Percentiles rank a stretch among this genome's conserved stretches.
phyloP scores from a whole-genome alignment of 2,113 vertebrate species.

The Ovibos moschatus region DNA sequence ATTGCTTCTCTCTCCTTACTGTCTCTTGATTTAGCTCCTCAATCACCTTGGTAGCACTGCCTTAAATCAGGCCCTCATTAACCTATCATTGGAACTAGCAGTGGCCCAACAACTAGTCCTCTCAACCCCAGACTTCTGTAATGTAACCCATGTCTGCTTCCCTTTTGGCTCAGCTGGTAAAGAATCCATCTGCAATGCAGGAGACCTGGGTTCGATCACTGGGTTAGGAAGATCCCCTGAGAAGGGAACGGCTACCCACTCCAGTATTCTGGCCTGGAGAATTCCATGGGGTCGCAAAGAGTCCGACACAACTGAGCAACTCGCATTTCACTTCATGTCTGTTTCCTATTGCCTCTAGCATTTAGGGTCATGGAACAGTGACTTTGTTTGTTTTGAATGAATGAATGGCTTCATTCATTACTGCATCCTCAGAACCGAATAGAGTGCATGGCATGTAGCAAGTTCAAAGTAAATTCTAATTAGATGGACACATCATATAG shows the following conservation, averaged over 20 bases:
- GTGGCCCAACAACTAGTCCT: neutral
- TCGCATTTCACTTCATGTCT: neutral
- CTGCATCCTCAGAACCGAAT: neutral
- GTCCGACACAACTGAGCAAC: accelerated
- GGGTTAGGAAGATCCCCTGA: neutral
- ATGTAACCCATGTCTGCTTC: neutral
- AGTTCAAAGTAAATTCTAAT: neutral
- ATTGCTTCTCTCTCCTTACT: neutral
- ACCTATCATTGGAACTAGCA: neutral
- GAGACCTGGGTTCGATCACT: neutral
- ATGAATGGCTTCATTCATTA: neutral
- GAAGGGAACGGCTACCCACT: neutral
- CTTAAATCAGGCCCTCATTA: neutral
- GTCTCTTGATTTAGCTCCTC: neutral
- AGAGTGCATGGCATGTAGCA: neutral
- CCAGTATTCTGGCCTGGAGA: neutral
- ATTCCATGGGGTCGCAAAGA: neutral
- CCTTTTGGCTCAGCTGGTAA: neutral
- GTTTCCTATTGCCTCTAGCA: neutral
- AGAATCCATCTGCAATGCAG: neutral
- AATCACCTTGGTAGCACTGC: neutral
- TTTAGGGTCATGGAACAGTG: neutral
- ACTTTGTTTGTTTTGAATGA: neutral
- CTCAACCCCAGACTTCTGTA: neutral
- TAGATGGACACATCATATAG: neutral